Conservation (phyloP, 2,797 vertebrate genomes). For the Takifugu rubripes region DNA sequence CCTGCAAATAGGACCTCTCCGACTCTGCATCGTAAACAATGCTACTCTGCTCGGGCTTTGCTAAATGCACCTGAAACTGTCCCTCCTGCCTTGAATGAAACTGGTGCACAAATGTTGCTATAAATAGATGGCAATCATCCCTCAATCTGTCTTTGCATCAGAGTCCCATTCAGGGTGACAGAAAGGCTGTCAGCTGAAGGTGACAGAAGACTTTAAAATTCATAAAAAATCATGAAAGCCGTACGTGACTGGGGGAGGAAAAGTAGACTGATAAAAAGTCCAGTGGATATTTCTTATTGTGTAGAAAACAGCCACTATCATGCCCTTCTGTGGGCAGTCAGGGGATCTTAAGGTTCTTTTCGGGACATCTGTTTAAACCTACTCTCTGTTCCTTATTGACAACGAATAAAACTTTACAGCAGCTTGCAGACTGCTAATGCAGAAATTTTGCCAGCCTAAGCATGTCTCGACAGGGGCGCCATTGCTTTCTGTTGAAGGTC, state of each 20-base stretch:
- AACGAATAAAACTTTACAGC: not conserved
- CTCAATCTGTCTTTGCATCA: constrained; percentile 21
- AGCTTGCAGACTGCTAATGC: constrained; percentile 15
- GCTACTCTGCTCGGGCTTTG: too few species aligned
- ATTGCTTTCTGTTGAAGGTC: constrained; percentile 6
- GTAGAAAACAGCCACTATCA: not conserved
- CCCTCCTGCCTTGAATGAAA: constrained; percentile 9
- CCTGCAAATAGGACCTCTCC: not conserved
- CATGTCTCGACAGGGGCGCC: not conserved
- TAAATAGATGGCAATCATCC: constrained; percentile 30
- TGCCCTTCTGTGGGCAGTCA: not conserved
- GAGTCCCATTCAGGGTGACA: constrained; percentile 14
- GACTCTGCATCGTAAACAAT: too few species aligned
- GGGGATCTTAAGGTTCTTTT: too few species aligned
- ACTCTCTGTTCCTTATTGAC: too few species aligned
- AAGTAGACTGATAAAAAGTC: not conserved
- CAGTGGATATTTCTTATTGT: not conserved
- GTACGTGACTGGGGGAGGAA: too few species aligned
- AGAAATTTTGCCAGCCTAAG: not conserved
- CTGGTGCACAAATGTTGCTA: constrained; percentile 24
- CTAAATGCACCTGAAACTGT: constrained; percentile 21
- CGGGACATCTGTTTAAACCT: too few species aligned
- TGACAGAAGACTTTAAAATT: constrained; percentile 25
- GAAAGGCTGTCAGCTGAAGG: constrained; percentile 24
- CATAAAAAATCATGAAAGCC: not conserved